phyloP scores from a whole-genome alignment of 2,797 vertebrate species.

The Oreochromis grahami region DNA sequence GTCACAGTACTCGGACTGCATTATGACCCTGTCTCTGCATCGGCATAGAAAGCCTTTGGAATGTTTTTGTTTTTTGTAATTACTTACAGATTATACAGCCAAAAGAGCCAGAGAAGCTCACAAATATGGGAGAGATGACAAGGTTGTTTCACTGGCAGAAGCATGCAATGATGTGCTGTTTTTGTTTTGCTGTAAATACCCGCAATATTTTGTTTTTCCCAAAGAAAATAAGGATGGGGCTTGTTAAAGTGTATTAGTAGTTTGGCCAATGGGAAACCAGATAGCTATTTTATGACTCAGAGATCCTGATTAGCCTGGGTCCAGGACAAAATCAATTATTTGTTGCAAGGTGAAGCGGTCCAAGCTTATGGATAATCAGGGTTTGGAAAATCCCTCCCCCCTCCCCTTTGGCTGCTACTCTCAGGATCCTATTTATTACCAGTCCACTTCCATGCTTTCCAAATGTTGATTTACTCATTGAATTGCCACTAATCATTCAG shows the following conservation, averaged over 20 bases:
- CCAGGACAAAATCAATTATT: constrained; percentile 71
- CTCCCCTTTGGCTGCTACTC: constrained; percentile 69
- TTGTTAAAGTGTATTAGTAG: constrained; percentile 59
- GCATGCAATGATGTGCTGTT: constrained; percentile 69
- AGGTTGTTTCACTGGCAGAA: constrained; percentile 65
- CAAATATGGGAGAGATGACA: constrained; percentile 42
- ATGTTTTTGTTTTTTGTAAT: constrained; percentile 62
- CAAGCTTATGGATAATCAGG: constrained; percentile 77
- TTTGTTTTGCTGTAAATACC: constrained; percentile 70
- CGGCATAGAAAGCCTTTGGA: constrained; percentile 55
- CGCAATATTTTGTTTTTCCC: constrained; percentile 77
- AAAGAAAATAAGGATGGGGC: constrained; percentile 70
- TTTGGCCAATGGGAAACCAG: constrained; percentile 60
- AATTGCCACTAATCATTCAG: constrained; percentile 58
- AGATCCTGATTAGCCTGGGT: constrained; percentile 74
- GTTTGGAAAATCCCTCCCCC: constrained; percentile 56
- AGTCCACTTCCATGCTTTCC: constrained; percentile 66
- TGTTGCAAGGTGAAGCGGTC: constrained; percentile 70
- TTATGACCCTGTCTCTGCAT: constrained; percentile 41
- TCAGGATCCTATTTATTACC: constrained; percentile 92
- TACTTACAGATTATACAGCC: constrained; percentile 74
- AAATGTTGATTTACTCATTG: constrained; percentile 53
- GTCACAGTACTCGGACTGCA: constrained; percentile 64
- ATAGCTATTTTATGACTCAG: constrained; percentile 61
- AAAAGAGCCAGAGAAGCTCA: constrained; percentile 67